Conservation (phyloP, 2,888 invertebrate species). For the Ormyrus pomaceus region DNA sequence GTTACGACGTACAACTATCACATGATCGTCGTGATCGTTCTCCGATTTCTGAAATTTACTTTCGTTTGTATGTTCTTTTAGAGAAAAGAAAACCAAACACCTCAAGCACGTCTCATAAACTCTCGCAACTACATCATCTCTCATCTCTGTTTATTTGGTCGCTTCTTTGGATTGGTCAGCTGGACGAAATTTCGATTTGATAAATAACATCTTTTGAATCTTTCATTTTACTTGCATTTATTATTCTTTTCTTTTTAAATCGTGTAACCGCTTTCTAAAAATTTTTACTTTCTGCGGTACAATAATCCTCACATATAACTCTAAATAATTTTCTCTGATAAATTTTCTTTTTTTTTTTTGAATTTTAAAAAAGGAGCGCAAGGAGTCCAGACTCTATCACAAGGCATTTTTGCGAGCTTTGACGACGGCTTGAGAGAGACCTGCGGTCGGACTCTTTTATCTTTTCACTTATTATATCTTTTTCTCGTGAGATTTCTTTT, state of each 20-base stretch:
- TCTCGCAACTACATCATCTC: constrained; percentile 70
- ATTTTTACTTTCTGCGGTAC: constrained; percentile 27
- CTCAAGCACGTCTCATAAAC: constrained; percentile 67
- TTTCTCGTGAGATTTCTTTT: constrained; percentile 35
- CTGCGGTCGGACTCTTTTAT: constrained; percentile 38
- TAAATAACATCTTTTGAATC: constrained; percentile 59
- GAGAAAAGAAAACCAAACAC: constrained; percentile 61
- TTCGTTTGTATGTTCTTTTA: constrained; percentile 30
- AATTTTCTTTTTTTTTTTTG: constrained; percentile 22
- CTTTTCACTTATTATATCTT: constrained; percentile 46
- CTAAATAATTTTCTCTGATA: constrained; percentile 5
- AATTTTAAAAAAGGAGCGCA: constrained; percentile 55
- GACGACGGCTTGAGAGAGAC: constrained; percentile 65
- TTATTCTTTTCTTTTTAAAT: constrained; percentile 42
- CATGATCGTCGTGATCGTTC: constrained; percentile 67
- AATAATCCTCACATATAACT: neutral
- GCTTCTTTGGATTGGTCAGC: constrained; percentile 75
- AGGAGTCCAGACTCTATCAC: constrained; percentile 75
- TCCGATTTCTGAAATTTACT: constrained; percentile 39
- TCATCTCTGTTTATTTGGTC: constrained; percentile 73
- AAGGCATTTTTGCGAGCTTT: constrained; percentile 72
- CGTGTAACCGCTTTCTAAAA: constrained; percentile 8
- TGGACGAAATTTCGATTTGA: constrained; percentile 69
- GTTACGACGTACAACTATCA: constrained; percentile 68
- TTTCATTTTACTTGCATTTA: constrained; percentile 33